Evolutionary conservation across 2,797 vertebrate genomes (phyloP), one percentile per base, ranked within the genome.

Genomic region (Tamandua tetradactyla): DNA sequence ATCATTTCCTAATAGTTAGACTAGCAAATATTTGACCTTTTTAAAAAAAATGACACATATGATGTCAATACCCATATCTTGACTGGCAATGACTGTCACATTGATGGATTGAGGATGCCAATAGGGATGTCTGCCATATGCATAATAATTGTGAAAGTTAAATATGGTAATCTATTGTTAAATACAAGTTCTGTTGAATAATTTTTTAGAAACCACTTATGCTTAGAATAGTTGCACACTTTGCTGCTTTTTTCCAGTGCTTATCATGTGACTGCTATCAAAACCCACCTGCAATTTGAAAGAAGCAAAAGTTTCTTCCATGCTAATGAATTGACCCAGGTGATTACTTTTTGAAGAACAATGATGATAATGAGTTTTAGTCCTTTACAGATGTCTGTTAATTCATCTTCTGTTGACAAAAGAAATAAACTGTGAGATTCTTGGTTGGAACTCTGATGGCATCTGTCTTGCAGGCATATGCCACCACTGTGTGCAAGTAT

Each of bases 261-360:
- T 32, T 76, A 74, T 83, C 61, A 80, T 61, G 20, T 81, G 35
- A 12, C 64, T 88, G 27, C 8, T 64, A 61, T 10, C 15, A 72
- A 94, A 66, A 81, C 37, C 49, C 4, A 69, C 1, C 42, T 42
- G 35, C 23, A 69, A 87, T 71, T 75, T 79, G 40, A 94, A 94
- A 96, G 6, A 2, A 25, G 66, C 22, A 68, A 3, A 59, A 37
- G 78, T 95, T 66, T 66, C 75, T 62, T 76, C 47, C 40, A 35
- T 57, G 61, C 18, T 12, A 92, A 72, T 81, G 76, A 82, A 83
- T 42, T 79, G 87, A 96, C 66, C 55, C 4, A 78, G 74, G 40
- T 2, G 71, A 10, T 32, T 22, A 74, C 22, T 61, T 88, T 91
- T 69, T 79, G 30, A 57, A 49, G n/a, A 71, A 8, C 62, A 75